These are phyloP conservation scores for Pelodytes ibericus DNA, from an alignment of 2,797 vertebrate species.

Conservation along the genomic window DNA sequence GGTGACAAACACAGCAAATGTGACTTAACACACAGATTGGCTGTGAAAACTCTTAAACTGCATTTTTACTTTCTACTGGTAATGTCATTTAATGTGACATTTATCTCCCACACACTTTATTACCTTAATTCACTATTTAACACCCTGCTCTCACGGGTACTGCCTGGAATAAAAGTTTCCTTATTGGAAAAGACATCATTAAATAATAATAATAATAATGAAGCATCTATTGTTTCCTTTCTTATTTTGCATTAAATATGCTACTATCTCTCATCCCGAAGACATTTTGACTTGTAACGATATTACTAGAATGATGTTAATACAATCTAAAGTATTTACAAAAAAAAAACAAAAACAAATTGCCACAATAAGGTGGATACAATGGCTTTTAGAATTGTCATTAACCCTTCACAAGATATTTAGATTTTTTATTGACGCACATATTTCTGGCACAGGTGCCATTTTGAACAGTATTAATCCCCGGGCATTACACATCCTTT, in stretches of 20 bases:
- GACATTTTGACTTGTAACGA: background rate
- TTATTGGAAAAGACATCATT: background rate
- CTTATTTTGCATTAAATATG: background rate
- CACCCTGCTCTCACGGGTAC: background rate
- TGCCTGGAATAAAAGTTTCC: background rate
- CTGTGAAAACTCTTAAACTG: background rate
- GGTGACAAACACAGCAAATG: background rate
- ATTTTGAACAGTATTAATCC: too few species aligned
- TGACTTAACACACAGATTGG: background rate
- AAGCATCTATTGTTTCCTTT: background rate
- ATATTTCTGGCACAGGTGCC: too few species aligned
- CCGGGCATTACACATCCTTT: too few species aligned
- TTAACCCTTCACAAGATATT: too few species aligned
- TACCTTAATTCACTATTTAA: background rate
- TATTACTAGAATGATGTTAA: background rate
- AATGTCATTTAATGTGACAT: background rate
- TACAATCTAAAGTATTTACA: too few species aligned
- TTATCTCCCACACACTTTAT: background rate
- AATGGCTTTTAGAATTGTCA: too few species aligned
- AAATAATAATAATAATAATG: background rate
- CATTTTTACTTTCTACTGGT: background rate
- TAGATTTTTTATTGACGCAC: too few species aligned
- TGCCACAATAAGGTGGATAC: too few species aligned
- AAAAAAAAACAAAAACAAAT: too few species aligned
- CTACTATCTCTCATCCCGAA: background rate